Base-by-base conservation (phyloP, 2,888 invertebrate species). In the Colletes collaris region DNA sequence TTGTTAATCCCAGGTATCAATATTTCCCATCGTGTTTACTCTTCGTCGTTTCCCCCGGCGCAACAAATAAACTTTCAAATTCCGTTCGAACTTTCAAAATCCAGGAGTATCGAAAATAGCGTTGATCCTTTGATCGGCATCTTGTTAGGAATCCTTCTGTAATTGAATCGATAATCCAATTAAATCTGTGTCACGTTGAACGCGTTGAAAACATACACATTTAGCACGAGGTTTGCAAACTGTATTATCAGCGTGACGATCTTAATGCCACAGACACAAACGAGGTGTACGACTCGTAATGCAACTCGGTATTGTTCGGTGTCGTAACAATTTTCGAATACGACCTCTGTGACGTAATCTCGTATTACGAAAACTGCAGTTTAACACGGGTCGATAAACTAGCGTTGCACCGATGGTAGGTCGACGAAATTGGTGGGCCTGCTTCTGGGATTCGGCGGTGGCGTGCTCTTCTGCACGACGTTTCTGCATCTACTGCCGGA, bases 401-500 rank as follows among this genome's bases (percentile, higher is more conserved):
- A 55, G 13, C 11, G 13, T 50, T 3, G 10, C 76, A 27, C 27
- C 27, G 80, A 53, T 37, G 19, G 13, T 67, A 92, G 92, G 74
- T 92, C 92, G 0, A 87, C 77, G 59, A 90, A 85, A 13, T 87
- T 94, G 27, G 95, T 96, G 44, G 94, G 95, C 88, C 93, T 96
- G 19, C 92, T 97, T 37, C 93, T 97, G 35, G 96, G 96, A n/a
- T 96, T 97, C 84, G 97, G 97, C 16, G 97, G 97, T n/a, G 97
- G 97, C 10, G 97, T 97, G 0, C 93, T 97, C 19, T 93, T 97
- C 53, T 96, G 96, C 81, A 97, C 97, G 3, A 97, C 97, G 4
- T 97, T 97, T 90, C 93, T 97, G 84, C 97, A 97, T 89, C 93
- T 97, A 87, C 93, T 97, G 71, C 97, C 97, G 0, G 97, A 97